Percentiles rank a stretch among this genome's conserved stretches.
These are phyloP conservation scores for Macrocentrus cingulum DNA, from an alignment of 1,140 invertebrate species.

Conservation along the genomic window DNA sequence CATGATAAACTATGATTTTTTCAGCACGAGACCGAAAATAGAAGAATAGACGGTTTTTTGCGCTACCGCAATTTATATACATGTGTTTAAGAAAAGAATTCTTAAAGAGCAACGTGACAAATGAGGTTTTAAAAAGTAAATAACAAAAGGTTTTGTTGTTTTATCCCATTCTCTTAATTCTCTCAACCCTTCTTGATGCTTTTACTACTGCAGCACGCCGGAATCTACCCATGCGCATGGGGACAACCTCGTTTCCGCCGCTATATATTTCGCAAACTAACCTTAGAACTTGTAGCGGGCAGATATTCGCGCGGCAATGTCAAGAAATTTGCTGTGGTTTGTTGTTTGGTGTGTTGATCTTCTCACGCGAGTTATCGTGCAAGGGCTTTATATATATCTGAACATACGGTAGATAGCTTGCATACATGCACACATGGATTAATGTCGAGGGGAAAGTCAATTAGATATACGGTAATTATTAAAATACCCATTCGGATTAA, in stretches of 20 bases:
- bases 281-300: neutral
- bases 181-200: neutral
- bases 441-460: too few relatives aligned
- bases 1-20: too few relatives aligned
- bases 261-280: constrained; percentile 11
- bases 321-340: neutral
- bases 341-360: constrained; percentile 14
- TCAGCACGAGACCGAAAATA: too few relatives aligned
- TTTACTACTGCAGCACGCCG: neutral
- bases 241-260: constrained; percentile 10
- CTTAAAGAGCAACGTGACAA: too few relatives aligned
- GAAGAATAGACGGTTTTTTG: too few relatives aligned
- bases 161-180: neutral
- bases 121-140: neutral
- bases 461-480: too few relatives aligned
- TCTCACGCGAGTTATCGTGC: neutral
- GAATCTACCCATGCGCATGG: neutral
- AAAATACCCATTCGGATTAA: too few relatives aligned
- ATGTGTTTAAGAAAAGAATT: too few relatives aligned
- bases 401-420: neutral
- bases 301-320: neutral
- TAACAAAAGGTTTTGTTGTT: constrained; percentile 1
- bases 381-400: neutral
- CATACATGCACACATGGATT: neutral
- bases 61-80: too few relatives aligned